These are phyloP conservation scores for Rhinichthys klamathensis DNA, from an alignment of 2,113 vertebrate species.

Conservation along the genomic window DNA sequence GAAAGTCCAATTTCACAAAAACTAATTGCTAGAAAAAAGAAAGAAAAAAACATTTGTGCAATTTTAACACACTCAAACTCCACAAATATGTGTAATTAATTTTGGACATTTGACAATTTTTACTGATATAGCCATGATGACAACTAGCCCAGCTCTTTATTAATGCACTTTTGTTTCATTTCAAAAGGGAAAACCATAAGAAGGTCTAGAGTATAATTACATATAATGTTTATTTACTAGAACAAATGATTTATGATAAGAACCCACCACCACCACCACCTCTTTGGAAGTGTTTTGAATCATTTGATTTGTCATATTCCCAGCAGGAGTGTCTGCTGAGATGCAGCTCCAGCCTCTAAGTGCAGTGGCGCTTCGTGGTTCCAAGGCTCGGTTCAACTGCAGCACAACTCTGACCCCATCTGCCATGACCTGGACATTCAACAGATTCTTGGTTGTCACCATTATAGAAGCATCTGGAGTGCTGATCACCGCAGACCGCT, in stretches of 20 bases:
- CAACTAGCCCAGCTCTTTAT: background rate
- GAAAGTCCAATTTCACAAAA: background rate
- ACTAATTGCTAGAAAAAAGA: background rate
- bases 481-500: rapidly evolving
- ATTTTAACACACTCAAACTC: background rate
- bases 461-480: rapidly evolving
- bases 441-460: conserved; percentile 26
- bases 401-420: conserved; percentile 19
- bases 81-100: background rate
- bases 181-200: background rate
- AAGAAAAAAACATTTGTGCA: too few relatives aligned
- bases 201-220: background rate
- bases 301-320: background rate
- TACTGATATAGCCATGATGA: background rate
- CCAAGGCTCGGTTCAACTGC: conserved; percentile 63
- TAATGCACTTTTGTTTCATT: background rate
- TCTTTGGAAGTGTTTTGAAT: background rate
- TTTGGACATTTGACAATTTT: background rate
- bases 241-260: background rate
- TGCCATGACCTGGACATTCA: conserved; percentile 61
- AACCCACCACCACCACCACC: background rate
- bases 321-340: conserved; percentile 44
- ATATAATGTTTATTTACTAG: background rate
- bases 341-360: conserved; percentile 62
- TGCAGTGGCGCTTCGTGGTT: conserved; percentile 54